Conservation (phyloP, 2,888 invertebrate genomes). For the Drosophila merina region DNA sequence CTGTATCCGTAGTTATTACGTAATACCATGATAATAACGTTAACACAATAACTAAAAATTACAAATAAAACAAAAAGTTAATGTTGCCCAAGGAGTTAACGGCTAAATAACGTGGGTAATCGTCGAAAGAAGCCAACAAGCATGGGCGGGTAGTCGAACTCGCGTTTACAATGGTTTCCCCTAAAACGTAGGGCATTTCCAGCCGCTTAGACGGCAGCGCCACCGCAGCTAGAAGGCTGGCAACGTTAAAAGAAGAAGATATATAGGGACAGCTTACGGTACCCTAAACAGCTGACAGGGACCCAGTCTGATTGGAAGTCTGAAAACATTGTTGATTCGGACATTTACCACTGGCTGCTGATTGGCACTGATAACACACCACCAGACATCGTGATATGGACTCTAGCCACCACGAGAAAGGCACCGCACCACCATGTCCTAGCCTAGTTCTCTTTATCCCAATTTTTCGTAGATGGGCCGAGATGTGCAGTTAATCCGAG, state of each 20-base stretch:
- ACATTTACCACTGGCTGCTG: slow-evolving; percentile 32
- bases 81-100: slow-evolving; percentile 71
- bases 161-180: not conserved
- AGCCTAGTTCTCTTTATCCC: not conserved
- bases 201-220: slow-evolving; percentile 51
- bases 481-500: slow-evolving; percentile 45
- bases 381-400: slow-evolving; percentile 1
- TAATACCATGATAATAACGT: not conserved
- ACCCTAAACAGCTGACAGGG: slow-evolving; percentile 25
- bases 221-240: slow-evolving; percentile 40
- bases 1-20: too few relatives aligned
- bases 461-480: slow-evolving; percentile 15
- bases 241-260: not conserved
- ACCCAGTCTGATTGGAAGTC: slow-evolving; percentile 4
- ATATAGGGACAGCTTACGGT: not conserved
- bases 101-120: slow-evolving; percentile 69
- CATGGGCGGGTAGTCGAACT: slow-evolving; percentile 66
- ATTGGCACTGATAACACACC: slow-evolving; percentile 38
- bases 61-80: slow-evolving; percentile 45
- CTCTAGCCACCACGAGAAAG: not conserved
- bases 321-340: slow-evolving; percentile 28
- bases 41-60: not conserved
- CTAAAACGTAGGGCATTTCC: slow-evolving; percentile 9
- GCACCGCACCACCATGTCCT: slow-evolving; percentile 4
- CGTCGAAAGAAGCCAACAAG: slow-evolving; percentile 77